Base-by-base conservation (phyloP, 2,113 vertebrate genomes). In the Ciconia boyciana region DNA sequence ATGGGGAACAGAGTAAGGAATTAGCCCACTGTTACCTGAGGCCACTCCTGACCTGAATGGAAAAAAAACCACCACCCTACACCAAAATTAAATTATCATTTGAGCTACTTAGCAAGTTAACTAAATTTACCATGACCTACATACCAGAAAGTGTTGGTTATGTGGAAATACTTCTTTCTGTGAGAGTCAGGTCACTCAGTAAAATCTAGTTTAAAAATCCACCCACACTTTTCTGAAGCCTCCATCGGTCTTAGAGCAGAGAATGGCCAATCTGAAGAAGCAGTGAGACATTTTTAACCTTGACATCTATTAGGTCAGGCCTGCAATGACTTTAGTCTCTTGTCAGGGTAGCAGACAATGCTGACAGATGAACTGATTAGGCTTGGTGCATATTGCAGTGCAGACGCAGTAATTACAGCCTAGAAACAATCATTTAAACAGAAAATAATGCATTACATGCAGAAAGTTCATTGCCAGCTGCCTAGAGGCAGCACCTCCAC, bases 81-180 rank as follows among this genome's bases (percentile, higher is more conserved):
- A 94, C 32, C 39, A 71, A 94, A 95, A 96, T 83, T 89, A 87
- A 97, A 97, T 95, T 94, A 90, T 91, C 74, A 70, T 57, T 91
- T 79, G 91, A 95, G 75, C 65, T 92, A 81, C 78, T 93, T 95
- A 95, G 83, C 87, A 96, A 95, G 90, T 94, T 96, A 74, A 90
- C 94, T 96, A 97, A 97, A 90, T 97, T 96, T 92, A 92, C 86
- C 13, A 9, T 98, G 97, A 93, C 96, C 97, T 96, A 97, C 81
- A 96, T 94, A 91, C 39, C 57, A 83, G 91, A 81, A 91, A 88
- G 68, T 20, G 14, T 21, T 83, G 84, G 76, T 81, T 89, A 69
- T 55, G 43, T 93, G 36, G 25, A 48, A 89, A 70, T 52, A 44
- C 22, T 89, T 74, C 55, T 74, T 93, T 76, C 70, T 7, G 1